These are phyloP conservation scores for Anomalospiza imberbis DNA, from an alignment of 2,797 vertebrate genomes.

Conservation along the genomic window DNA sequence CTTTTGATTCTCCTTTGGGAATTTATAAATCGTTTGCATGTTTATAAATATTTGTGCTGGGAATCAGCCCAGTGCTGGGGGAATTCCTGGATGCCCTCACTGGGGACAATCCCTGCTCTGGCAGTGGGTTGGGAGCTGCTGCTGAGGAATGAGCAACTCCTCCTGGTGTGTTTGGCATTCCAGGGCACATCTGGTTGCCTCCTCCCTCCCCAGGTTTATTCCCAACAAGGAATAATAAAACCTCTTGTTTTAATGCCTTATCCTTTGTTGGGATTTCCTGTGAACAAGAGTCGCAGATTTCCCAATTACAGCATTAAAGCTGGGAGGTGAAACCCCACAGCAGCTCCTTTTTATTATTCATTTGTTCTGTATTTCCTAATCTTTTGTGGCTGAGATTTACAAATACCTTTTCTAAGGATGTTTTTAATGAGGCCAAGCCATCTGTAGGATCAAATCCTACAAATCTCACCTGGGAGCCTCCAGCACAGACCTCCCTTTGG, in stretches of 20 bases:
- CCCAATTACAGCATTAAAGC: slow-evolving; percentile 52
- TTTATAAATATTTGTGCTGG: neutral
- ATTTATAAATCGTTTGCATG: neutral
- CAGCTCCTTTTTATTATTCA: neutral
- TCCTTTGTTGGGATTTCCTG: slow-evolving; percentile 47
- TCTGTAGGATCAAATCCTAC: slow-evolving; percentile 21
- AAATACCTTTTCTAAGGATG: neutral
- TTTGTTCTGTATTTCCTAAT: slow-evolving; percentile 36
- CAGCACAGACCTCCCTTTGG: neutral
- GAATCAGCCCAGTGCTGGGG: slow-evolving; percentile 14
- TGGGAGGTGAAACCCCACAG: slow-evolving; percentile 20
- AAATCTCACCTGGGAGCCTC: neutral
- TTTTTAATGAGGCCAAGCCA: neutral
- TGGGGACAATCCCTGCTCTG: slow-evolving; percentile 38
- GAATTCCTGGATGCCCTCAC: slow-evolving; percentile 45
- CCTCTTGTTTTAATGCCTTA: slow-evolving; percentile 41
- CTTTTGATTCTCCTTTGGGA: neutral
- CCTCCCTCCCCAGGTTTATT: neutral
- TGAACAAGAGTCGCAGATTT: slow-evolving; percentile 40
- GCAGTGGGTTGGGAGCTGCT: neutral
- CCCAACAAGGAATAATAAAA: neutral
- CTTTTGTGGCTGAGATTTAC: slow-evolving; percentile 23
- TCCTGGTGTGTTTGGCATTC: neutral
- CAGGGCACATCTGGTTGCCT: slow-evolving; percentile 37
- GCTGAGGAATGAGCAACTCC: neutral